Conservation (phyloP, 2,888 invertebrate species). For the Chromoteleia sp. region DNA sequence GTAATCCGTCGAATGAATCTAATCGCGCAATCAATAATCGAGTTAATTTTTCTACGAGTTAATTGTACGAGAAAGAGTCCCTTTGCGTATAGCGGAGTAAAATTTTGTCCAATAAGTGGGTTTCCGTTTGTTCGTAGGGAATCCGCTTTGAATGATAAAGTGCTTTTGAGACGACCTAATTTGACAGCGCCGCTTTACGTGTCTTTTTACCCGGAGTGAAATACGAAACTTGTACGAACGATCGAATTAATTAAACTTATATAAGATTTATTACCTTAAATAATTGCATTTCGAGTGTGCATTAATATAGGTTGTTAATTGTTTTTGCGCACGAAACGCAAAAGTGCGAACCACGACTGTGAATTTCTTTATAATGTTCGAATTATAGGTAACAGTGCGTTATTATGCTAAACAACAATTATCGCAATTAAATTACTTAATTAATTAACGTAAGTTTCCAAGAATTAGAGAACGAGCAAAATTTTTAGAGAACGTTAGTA, state of each 20-base stretch:
- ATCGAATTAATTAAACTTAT: conserved; percentile 26
- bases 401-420: conserved; percentile 37
- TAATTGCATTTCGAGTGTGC: conserved; percentile 9
- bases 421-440: conserved; percentile 32
- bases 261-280: conserved; percentile 34
- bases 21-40: conserved; percentile 46
- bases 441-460: neutral
- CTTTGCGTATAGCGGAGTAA: conserved; percentile 3
- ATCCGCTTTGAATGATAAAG: conserved; percentile 3
- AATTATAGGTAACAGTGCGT: conserved; percentile 41
- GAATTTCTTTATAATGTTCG: conserved; percentile 45
- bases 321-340: conserved; percentile 53
- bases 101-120: conserved; percentile 6
- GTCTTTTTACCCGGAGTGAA: conserved; percentile 9
- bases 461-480: neutral
- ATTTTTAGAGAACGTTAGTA: too few species aligned
- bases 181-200: conserved; percentile 1
- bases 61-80: conserved; percentile 11
- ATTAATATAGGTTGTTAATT: conserved; percentile 31
- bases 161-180: conserved; percentile 10
- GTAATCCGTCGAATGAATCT: conserved; percentile 30
- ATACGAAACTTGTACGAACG: conserved; percentile 7
- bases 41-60: conserved; percentile 31
- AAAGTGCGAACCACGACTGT: conserved; percentile 35
- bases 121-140: conserved; percentile 20